These are phyloP conservation scores for Synanthedon vespiformis DNA, from an alignment of 2,888 invertebrate genomes.

Conservation along the genomic window DNA sequence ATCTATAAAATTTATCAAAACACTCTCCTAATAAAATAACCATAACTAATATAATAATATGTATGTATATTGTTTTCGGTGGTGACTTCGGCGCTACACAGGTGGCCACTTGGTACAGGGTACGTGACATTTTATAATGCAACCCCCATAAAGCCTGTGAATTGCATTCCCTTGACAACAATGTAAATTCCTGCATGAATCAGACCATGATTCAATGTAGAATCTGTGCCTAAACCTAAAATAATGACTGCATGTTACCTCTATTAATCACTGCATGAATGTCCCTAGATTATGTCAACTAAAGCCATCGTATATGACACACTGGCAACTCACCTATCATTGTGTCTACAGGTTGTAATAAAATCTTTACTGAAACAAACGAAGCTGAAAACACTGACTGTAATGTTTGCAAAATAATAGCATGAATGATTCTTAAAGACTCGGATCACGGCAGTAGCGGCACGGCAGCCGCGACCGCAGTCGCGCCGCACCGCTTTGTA, in stretches of 20 bases:
- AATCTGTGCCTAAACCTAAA: conserved; percentile 1
- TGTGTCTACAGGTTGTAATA: not conserved
- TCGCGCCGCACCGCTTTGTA: too few species aligned
- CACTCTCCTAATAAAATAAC: not conserved
- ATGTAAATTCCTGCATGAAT: conserved; percentile 23
- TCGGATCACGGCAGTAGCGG: too few species aligned
- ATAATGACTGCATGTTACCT: not conserved
- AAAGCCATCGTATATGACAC: not conserved
- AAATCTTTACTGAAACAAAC: not conserved
- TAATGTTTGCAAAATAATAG: not conserved
- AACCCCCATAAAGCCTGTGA: conserved; percentile 14
- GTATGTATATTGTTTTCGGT: conserved; percentile 67
- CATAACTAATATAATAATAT: conserved; percentile 24
- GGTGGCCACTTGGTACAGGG: conserved; percentile 94
- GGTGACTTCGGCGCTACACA: conserved; percentile 64
- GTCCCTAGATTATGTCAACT: not conserved
- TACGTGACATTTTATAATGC: conserved; percentile 71
- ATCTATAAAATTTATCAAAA: not conserved
- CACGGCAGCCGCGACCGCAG: too few species aligned
- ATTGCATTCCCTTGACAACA: conserved; percentile 3
- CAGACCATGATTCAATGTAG: conserved; percentile 18
- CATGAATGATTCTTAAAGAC: too few species aligned
- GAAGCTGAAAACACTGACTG: not conserved
- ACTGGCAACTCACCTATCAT: not conserved
- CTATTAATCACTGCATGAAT: conserved; percentile 1